These are phyloP conservation scores for Lasioglossum baleicum DNA, from an alignment of 1,140 invertebrate species.

Conservation along the genomic window DNA sequence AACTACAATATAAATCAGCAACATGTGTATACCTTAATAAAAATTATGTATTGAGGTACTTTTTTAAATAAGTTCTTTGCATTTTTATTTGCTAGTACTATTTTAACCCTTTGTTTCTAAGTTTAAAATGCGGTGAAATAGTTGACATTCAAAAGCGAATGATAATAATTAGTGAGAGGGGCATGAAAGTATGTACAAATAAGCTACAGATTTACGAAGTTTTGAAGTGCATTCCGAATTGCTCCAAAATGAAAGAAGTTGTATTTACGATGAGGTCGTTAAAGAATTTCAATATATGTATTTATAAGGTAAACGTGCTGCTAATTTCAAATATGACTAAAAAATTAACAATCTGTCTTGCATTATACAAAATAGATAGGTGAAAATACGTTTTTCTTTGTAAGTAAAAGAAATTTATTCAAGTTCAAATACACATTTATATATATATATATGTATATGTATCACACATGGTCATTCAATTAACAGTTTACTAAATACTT, in stretches of 20 bases:
- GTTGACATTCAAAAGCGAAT: neutral
- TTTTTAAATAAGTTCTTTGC: constrained; percentile 75
- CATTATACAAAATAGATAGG: neutral
- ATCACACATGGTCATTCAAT: constrained; percentile 8
- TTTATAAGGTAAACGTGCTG: constrained; percentile 1
- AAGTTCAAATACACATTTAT: constrained; percentile 17
- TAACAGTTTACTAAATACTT: neutral
- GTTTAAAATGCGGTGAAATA: constrained; percentile 1
- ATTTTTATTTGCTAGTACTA: constrained; percentile 51
- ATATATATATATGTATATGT: constrained; percentile 8
- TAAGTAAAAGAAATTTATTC: constrained; percentile 35
- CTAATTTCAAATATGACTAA: neutral
- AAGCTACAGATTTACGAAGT: neutral
- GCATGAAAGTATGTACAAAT: constrained; percentile 4
- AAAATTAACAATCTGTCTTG: neutral
- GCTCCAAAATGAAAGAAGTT: neutral
- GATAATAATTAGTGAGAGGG: neutral
- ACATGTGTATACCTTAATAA: constrained; percentile 80
- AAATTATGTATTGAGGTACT: constrained; percentile 80
- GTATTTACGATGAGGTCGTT: neutral
- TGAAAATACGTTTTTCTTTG: constrained; percentile 9
- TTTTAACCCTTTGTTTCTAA: neutral
- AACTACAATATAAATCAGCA: constrained; percentile 77
- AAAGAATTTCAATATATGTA: constrained; percentile 1
- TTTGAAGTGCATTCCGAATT: neutral